Evolutionary conservation across 2,797 vertebrate genomes (phyloP).

Genomic region (Carcharodon carcharias): DNA sequence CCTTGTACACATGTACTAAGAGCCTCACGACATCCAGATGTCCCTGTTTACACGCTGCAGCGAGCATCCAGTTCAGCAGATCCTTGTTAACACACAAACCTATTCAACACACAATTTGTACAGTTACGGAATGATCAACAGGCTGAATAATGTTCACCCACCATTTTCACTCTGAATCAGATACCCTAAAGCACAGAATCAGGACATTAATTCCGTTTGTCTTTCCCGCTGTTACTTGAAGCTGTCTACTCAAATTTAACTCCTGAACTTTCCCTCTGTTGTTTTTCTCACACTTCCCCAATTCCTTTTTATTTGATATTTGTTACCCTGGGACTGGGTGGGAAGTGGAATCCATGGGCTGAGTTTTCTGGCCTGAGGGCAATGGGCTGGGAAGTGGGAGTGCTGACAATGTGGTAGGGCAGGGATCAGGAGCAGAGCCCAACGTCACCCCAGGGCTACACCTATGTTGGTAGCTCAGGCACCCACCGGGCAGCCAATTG

Average conservation of each 20-base stretch:
- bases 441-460: too few species aligned
- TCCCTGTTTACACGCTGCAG: conserved; percentile 75
- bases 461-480: too few species aligned
- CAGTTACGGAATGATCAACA: not conserved
- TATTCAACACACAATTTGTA: conserved; percentile 43
- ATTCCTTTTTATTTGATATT: not conserved
- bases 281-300: not conserved
- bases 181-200: not conserved
- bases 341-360: not conserved
- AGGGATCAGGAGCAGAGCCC: too few species aligned
- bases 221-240: not conserved
- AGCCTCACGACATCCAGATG: conserved; percentile 75
- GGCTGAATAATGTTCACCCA: too few species aligned
- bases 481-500: too few species aligned
- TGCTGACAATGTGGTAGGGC: too few species aligned
- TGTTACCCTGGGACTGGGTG: not conserved
- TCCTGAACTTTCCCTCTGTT: not conserved
- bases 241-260: not conserved
- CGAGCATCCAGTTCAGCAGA: conserved; percentile 84
- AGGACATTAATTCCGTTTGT: not conserved
- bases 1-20: conserved; percentile 71
- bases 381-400: too few species aligned
- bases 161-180: not conserved
- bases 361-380: too few species aligned
- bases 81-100: conserved; percentile 60